Evolutionary conservation across 2,888 invertebrate species (phyloP), one percentile per base, ranked within the genome.

Genomic region (Elysia crispata): DNA sequence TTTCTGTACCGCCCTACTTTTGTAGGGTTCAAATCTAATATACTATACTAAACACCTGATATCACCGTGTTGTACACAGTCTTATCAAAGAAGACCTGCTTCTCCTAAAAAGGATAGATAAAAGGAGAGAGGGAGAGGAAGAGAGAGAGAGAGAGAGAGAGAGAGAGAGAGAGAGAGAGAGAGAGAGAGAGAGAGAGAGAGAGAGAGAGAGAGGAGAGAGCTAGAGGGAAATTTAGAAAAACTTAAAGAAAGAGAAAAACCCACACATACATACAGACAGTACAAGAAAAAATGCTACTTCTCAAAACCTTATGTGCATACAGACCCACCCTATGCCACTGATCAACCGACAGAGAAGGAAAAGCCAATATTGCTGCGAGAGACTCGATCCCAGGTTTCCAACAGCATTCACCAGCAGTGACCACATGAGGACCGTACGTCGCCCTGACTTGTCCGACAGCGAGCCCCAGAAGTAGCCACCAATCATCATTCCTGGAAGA

Each of bases 381-480:
- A 97, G 96, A 92, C 97, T 97, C 81, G 97, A 97, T 85, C 96
- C 95, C 86, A 97, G 95, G 90, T 97, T 97, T 92, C 97, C 97
- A 81, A 97, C 91, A 80, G 95, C 97, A 93, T 97, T 97, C 94
- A 97, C 95, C 90, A 97, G 94, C 86, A 97, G 96, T 89, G 97
- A 97, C 90, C 95, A 96, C 88, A 97, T 96, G 86, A 97, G 94
- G 85, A 97, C 96, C 89, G 96, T 95, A 90, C 96, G 95, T 90
- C 97, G 95, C 77, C 97, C 97, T 86, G 96, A 92, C 76, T 96
- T 95, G 93, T 97, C 97, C 83, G 97, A 97, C 88, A 97, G 95
- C 62, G 96, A 96, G 87, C 97, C 97, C 97, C 97, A 97, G 87
- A 95, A 95, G 93, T 97, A 97, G 82, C 97, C 97, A 84, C 97